A percentile compares a stretch with the other conserved stretches of the same genome.
Conservation (phyloP, 2,113 vertebrate genomes). For the Typhlomys cinereus region DNA sequence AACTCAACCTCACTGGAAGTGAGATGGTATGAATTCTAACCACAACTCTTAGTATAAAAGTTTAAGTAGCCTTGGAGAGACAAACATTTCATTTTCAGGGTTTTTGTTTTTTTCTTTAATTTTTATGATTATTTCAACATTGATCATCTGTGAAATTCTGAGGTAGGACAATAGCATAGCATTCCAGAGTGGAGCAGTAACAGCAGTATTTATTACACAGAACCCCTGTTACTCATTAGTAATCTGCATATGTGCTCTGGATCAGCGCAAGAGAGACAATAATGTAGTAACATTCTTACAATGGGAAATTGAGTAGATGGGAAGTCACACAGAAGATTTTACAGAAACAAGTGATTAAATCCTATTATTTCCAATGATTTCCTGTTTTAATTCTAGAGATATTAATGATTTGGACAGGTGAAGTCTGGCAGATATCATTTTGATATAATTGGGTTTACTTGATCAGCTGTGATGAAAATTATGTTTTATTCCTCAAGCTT, state of each 20-base stretch:
- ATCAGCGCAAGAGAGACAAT: background rate
- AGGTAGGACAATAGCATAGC: background rate
- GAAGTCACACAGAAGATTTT: background rate
- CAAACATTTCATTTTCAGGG: conserved; percentile 7
- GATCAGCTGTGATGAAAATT: background rate
- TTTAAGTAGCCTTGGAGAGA: background rate
- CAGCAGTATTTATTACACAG: background rate
- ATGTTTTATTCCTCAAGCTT: background rate
- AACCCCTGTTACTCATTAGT: background rate
- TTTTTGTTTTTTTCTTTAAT: background rate
- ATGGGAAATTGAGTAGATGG: background rate
- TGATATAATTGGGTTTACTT: background rate
- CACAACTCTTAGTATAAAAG: background rate
- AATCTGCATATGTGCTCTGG: background rate
- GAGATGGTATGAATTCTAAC: background rate
- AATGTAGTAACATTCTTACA: background rate
- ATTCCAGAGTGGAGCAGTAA: background rate
- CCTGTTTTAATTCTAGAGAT: background rate
- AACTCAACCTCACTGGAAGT: background rate
- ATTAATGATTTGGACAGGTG: background rate
- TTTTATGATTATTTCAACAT: conserved; percentile 27
- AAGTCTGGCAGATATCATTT: background rate
- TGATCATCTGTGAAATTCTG: background rate
- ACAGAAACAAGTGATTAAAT: background rate
- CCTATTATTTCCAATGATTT: background rate